phyloP scores from a whole-genome alignment of 2,113 vertebrate species.

The Corynorhinus townsendii region DNA sequence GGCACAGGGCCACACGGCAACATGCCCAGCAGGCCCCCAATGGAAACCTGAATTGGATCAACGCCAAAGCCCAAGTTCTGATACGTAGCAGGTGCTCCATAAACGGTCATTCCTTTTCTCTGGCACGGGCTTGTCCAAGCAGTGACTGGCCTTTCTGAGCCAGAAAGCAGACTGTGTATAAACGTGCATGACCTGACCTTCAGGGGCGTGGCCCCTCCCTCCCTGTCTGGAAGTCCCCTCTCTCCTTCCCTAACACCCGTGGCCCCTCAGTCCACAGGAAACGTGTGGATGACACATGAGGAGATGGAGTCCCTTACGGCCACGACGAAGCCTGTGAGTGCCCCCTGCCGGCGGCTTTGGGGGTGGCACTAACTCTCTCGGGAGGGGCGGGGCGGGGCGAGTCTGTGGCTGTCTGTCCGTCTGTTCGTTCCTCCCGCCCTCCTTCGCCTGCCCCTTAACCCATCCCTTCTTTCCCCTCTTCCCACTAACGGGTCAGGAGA shows the following conservation, averaged over 20 bases:
- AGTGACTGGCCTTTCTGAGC: not conserved
- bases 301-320: conserved; percentile 94
- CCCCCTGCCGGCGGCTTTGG: not conserved
- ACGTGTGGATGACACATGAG: conserved; percentile 96
- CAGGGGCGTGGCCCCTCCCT: not conserved
- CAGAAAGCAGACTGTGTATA: not conserved
- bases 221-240: not conserved
- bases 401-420: not conserved
- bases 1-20: not conserved
- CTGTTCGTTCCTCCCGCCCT: not conserved
- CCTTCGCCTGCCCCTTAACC: conserved; percentile 69
- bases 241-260: not conserved
- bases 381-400: not conserved
- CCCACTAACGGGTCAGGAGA: conserved; percentile 84
- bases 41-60: not conserved
- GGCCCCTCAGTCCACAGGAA: conserved; percentile 89
- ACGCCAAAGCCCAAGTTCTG: not conserved
- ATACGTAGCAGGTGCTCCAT: not conserved
- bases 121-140: not conserved
- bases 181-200: not conserved
- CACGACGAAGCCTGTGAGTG: conserved; percentile 90
- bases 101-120: not conserved
- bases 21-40: not conserved
- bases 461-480: conserved; percentile 75
- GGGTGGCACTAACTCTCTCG: not conserved